Percentiles rank a stretch among this genome's conserved stretches.
Conservation (phyloP, 2,797 vertebrate genomes). For the Scomberomorus guttatus region DNA sequence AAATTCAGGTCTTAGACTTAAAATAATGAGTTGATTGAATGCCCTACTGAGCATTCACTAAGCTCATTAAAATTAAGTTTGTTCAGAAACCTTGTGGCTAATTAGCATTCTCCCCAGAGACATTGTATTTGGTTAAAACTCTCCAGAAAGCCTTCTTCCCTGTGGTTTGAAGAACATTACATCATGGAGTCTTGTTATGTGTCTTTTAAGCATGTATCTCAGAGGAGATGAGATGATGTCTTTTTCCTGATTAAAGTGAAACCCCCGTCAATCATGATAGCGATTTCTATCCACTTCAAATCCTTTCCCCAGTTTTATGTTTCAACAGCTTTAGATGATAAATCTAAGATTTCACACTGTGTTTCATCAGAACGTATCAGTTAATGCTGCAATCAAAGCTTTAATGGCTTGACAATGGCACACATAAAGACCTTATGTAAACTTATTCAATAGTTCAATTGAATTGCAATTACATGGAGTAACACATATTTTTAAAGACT, state of each 20-base stretch:
- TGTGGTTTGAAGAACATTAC: background rate
- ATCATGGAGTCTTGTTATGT: background rate
- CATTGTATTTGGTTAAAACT: background rate
- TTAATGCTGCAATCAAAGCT: background rate
- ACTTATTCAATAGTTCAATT: conserved; percentile 16
- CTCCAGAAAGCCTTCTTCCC: background rate
- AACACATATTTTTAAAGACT: conserved; percentile 14
- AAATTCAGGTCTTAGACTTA: background rate
- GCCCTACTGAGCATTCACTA: background rate
- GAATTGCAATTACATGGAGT: conserved; percentile 1
- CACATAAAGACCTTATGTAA: background rate
- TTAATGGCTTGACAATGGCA: background rate
- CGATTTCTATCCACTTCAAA: background rate
- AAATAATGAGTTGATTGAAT: background rate
- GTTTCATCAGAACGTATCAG: background rate
- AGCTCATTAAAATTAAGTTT: background rate
- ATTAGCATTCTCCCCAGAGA: background rate
- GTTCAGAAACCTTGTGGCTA: background rate
- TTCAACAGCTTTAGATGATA: conserved; percentile 25
- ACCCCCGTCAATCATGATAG: conserved; percentile 8
- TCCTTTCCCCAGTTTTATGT: background rate
- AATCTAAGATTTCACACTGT: conserved; percentile 18
- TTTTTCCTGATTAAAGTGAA: background rate
- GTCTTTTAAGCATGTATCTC: background rate
- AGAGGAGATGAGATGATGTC: background rate